Evolutionary conservation across 92 coral and sea anemone species (phyloP), one percentile per base, ranked within the genome.

Genomic region (Zoanthus gigantus): DNA sequence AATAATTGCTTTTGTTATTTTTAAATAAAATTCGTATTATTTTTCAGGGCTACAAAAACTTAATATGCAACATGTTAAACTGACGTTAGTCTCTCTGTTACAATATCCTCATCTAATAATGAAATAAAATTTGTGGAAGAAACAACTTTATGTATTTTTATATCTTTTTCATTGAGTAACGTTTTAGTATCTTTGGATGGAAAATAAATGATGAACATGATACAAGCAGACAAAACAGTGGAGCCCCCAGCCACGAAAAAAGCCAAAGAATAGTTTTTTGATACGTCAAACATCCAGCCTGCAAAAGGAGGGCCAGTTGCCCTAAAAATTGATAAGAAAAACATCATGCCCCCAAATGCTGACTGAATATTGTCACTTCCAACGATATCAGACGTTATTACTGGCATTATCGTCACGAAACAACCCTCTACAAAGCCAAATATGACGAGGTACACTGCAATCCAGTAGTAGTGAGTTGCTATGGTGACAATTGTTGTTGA

Each of bases 401-500:
- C 84, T 23, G 84, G 84, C 84, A 79, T 79, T 61, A 61, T 79
- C 34, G 84, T 79, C 56, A 79, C 84, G 72, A 34, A 79, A 31
- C 73, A 79, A 5, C 84, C 84, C 30, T 79, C 84, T 34, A 79
- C 48, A 65, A 13, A 2, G 11, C 84, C 84, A 65, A 80, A 80
- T 63, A 80, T 63, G n/a, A 65, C n/a, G 16, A 80, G 84, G 42
- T 80, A 80, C 13, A 45, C 14, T 23, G 74, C 84, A 80, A 80
- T n/a, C 84, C 84, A 80, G 74, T 65, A 80, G 34, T 80, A 80
- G 10, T 44, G 56, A 16, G 74, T 80, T 37, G 84, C 84, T 63
- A 80, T 80, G n/a, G 84, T 80, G n/a, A 80, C 74, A 30, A 80
- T 44, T 18, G 84, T 80, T 80, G 84, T 80, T 7, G 84, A 80